Evolutionary conservation across 2,113 vertebrate genomes (phyloP).

Genomic region (Speoplatyrhinus poulsoni): DNA sequence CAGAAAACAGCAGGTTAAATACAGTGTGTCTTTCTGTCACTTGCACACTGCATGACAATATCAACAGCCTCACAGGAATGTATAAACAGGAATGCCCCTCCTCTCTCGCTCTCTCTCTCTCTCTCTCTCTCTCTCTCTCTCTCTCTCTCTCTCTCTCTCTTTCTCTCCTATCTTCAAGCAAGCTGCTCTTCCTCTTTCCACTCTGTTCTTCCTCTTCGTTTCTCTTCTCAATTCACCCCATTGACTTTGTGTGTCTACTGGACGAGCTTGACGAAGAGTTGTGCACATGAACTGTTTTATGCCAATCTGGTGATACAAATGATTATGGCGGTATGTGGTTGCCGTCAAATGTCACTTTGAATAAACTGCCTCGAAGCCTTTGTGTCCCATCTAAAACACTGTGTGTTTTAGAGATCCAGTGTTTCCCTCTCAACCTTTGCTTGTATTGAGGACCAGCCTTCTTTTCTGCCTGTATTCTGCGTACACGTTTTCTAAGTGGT

Average conservation of each 20-base stretch:
- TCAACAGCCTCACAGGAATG: constrained; percentile 34
- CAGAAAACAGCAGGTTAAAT: neutral
- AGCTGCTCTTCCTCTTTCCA: constrained; percentile 38
- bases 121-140: neutral
- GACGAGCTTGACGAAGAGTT: neutral
- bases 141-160: neutral
- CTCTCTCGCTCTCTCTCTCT: constrained; percentile 41
- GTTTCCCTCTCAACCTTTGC: too few relatives aligned
- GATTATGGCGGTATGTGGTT: too few relatives aligned
- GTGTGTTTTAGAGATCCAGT: too few relatives aligned
- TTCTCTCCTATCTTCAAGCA: constrained; percentile 16
- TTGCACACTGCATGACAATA: constrained; percentile 36
- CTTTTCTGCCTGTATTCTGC: too few relatives aligned
- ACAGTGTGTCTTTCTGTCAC: constrained; percentile 24
- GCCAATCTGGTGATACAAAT: too few relatives aligned
- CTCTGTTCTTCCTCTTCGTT: constrained; percentile 29
- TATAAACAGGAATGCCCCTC: constrained; percentile 67
- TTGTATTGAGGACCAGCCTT: too few relatives aligned
- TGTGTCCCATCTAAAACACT: too few relatives aligned
- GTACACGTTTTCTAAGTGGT: neutral
- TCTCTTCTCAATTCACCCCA: constrained; percentile 29
- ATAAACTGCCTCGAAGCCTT: too few relatives aligned
- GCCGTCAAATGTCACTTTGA: too few relatives aligned
- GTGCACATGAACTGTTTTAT: neutral
- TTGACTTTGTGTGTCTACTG: neutral